These are phyloP conservation scores for Rhadina sibilatrix DNA, from an alignment of 2,113 vertebrate species.

Conservation along the genomic window DNA sequence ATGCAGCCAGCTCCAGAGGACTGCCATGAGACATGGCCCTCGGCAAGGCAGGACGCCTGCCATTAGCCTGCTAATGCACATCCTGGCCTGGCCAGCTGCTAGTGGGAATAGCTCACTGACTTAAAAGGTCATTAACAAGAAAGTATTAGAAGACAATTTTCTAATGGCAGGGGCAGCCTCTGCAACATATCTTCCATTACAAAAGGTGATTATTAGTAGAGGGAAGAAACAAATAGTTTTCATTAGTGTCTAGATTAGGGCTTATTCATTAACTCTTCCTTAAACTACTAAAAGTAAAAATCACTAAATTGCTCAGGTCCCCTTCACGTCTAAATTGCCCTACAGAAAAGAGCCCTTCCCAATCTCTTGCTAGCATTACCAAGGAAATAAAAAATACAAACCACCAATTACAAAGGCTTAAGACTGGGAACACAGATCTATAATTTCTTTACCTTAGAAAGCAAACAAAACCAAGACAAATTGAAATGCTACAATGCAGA, in stretches of 20 bases:
- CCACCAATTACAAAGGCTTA: not conserved
- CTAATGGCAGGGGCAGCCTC: not conserved
- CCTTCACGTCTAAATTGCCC: not conserved
- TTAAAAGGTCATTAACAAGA: conserved; percentile 41
- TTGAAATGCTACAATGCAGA: not conserved
- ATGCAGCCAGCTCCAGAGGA: not conserved
- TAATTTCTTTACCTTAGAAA: not conserved
- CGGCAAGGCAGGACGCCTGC: not conserved
- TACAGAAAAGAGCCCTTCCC: not conserved
- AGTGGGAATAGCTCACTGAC: conserved; percentile 9
- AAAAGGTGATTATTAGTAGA: not conserved
- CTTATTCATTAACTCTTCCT: not conserved
- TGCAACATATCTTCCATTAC: not conserved
- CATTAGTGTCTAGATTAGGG: not conserved
- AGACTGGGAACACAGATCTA: not conserved
- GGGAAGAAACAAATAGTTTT: not conserved
- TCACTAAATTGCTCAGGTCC: not conserved
- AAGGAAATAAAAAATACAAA: not conserved
- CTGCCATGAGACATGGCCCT: not conserved
- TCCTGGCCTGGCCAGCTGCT: not conserved
- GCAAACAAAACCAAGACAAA: not conserved
- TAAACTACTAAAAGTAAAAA: not conserved
- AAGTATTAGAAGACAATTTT: not conserved
- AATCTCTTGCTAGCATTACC: not conserved
- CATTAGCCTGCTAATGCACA: conserved; percentile 55